These are phyloP conservation scores for Agrilus cyanescens DNA, from an alignment of 2,888 invertebrate species.

Conservation along the genomic window DNA sequence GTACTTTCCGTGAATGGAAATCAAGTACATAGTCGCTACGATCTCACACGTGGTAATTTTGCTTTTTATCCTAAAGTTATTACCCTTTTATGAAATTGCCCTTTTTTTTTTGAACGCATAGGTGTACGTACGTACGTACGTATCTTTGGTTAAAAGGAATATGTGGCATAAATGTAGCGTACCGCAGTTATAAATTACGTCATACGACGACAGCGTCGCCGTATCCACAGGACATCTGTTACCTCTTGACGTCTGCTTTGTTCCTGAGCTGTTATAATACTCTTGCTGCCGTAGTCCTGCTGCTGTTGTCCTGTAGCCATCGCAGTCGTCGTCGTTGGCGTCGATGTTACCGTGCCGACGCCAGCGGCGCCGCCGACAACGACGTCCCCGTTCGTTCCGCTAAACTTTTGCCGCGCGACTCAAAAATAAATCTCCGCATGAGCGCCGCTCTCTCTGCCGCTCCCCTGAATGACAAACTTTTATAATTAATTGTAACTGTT, in stretches of 20 bases:
- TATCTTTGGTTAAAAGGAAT: not conserved
- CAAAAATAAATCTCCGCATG: constrained; percentile 15
- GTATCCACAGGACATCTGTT: constrained; percentile 23
- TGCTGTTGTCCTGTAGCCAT: constrained; percentile 15
- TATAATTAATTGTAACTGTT: constrained; percentile 11
- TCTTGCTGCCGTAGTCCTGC: constrained; percentile 18
- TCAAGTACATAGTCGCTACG: too few species aligned
- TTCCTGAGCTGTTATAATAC: constrained; percentile 10
- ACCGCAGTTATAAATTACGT: constrained; percentile 25
- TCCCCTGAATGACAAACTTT: constrained; percentile 14
- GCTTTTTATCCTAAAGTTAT: too few species aligned
- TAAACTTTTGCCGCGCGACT: constrained; percentile 13
- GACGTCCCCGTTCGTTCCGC: constrained; percentile 10
- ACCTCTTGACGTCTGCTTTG: constrained; percentile 18
- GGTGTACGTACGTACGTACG: too few species aligned
- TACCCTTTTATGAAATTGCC: too few species aligned
- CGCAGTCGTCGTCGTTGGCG: constrained; percentile 7
- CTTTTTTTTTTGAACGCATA: too few species aligned
- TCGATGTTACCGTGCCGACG: constrained; percentile 2
- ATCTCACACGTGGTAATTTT: too few species aligned
- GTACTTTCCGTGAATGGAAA: too few species aligned
- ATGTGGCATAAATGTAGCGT: not conserved
- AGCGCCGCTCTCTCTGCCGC: constrained; percentile 10
- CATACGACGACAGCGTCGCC: constrained; percentile 14
- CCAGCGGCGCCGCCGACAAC: not conserved